These are phyloP conservation scores for Oreotrochilus melanogaster DNA, from an alignment of 2,113 vertebrate genomes.

Conservation along the genomic window DNA sequence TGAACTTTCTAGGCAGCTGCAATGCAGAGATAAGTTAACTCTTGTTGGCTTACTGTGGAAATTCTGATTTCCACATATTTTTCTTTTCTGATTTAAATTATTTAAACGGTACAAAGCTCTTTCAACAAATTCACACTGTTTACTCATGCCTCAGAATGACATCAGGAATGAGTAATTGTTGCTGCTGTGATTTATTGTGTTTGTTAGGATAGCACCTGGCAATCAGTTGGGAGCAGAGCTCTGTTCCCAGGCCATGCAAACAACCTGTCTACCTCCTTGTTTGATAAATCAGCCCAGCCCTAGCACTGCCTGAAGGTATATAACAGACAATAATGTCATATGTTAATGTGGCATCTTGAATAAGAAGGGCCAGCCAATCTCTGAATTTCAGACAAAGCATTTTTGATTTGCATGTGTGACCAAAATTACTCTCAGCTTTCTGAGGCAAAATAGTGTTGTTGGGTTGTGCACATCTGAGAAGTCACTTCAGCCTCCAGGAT, in stretches of 20 bases:
- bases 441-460: neutral
- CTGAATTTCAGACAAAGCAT: neutral
- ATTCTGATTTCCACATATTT: neutral
- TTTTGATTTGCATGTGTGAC: rapidly evolving
- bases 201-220: neutral
- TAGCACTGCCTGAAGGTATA: neutral
- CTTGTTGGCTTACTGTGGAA: neutral
- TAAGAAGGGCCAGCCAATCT: neutral
- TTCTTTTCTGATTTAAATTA: neutral
- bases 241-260: neutral
- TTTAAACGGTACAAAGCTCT: neutral
- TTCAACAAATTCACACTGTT: neutral
- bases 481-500: neutral
- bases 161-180: neutral
- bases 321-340: rapidly evolving
- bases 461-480: neutral
- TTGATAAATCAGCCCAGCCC: neutral
- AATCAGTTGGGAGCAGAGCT: neutral
- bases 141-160: neutral
- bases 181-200: neutral
- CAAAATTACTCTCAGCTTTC: neutral
- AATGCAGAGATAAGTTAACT: constrained; percentile 27
- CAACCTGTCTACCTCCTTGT: neutral
- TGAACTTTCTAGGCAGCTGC: constrained; percentile 15
- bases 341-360: neutral